Evolutionary conservation across 64 coral and sea anemone species (phyloP).

Genomic region (Pocillopora verrucosa): DNA sequence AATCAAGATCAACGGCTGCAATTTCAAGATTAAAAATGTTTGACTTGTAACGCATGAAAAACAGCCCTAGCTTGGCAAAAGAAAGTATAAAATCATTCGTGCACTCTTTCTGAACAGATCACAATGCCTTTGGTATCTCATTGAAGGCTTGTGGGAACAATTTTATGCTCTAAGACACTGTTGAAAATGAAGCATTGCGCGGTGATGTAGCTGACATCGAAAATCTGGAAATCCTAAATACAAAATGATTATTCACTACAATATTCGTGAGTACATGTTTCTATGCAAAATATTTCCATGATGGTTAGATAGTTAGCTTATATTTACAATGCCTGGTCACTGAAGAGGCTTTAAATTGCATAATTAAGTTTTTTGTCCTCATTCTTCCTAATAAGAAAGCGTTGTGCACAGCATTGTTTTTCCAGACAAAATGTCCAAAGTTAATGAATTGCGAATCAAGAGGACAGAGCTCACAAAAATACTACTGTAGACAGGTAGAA

Average conservation of each 20-base stretch:
- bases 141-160: too few relatives aligned
- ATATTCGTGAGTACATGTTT: conserved; percentile 1
- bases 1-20: neutral
- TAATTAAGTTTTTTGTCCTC: neutral
- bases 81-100: too few relatives aligned
- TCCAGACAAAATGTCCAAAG: neutral
- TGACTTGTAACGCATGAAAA: neutral
- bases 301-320: neutral
- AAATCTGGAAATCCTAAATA: neutral
- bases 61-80: too few relatives aligned
- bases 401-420: neutral
- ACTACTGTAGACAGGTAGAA: neutral
- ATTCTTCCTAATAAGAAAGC: neutral
- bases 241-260: neutral
- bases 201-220: neutral
- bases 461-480: neutral
- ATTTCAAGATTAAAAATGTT: neutral
- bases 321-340: neutral
- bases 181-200: too few relatives aligned
- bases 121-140: too few relatives aligned
- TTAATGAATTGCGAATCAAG: neutral
- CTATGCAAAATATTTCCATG: neutral
- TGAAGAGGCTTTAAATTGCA: neutral
- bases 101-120: too few relatives aligned
- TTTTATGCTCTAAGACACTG: too few relatives aligned